Base-by-base conservation (phyloP, 1,140 invertebrate genomes). In the Melitaea cinxia region DNA sequence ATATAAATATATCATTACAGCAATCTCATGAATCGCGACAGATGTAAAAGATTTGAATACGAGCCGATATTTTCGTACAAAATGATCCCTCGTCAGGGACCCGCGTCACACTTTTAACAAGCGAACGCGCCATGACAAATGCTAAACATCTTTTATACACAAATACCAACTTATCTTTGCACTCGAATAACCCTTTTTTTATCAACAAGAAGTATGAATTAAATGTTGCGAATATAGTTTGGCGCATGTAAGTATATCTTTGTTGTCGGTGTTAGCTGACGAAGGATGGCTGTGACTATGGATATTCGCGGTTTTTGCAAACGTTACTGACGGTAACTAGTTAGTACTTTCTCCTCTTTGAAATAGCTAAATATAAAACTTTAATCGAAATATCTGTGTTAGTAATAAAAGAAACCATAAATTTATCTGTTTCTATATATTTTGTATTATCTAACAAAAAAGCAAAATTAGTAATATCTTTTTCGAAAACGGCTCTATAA, bases 81-180 rank as follows among this genome's bases (percentile, higher is more conserved):
- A 68, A 55, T 64, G 52, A 64, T 61, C 68, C 74, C 72, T 73
- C 63, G 60, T 77, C 69, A 70, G 35, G 55, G 56, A 72, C 77
- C 77, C 77, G 62, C 64, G 72, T 79, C 77, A 79, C 74, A 73
- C 64, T 59, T 65, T 65, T 79, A 79, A 79, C 77, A 72, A 77
- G 70, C 57, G 69, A 70, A 56, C 56, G 54, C 65, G 17, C 66
- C 66, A 64, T 74, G 67, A 79, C 74, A 79, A 79, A 75, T 80
- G 60, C 69, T 68, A 67, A 69, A 71, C 68, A 75, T 72, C 55
- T 75, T 71, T 73, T 64, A 64, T 64, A n/a, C 61, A 39, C 23
- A 35, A 49, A 47, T 49, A 49, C 61, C 37, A 64, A 39, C 10
- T 12, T 56, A 56, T 19, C 12, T 56, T 37, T 56, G 30, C 53